phyloP scores from a whole-genome alignment of 2,113 vertebrate genomes.

The Xerus inauris region DNA sequence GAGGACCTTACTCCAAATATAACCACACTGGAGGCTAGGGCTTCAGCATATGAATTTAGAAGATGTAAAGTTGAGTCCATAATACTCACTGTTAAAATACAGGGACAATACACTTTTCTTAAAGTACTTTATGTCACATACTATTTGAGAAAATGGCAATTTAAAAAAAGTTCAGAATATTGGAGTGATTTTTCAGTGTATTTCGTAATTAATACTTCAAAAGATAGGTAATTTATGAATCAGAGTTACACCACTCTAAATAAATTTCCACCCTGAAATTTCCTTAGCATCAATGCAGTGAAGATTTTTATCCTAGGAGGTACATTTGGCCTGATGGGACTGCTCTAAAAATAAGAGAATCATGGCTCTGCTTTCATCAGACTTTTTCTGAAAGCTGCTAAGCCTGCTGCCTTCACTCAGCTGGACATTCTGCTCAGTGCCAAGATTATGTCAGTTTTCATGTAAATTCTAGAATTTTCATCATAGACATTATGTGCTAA shows the following conservation, averaged over 20 bases:
- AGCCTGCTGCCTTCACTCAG: conserved; percentile 56
- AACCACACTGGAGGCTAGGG: not conserved
- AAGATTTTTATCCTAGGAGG: not conserved
- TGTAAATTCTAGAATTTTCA: conserved; percentile 71
- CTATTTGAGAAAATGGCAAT: not conserved
- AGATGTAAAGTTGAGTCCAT: not conserved
- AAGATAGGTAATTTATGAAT: not conserved
- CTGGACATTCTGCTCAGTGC: conserved; percentile 68
- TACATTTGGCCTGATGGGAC: not conserved
- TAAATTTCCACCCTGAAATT: conserved; percentile 5
- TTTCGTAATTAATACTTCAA: conserved; percentile 4
- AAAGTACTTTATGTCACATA: not conserved
- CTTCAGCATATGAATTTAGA: not conserved
- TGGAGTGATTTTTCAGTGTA: not conserved
- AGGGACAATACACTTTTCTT: not conserved
- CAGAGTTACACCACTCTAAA: not conserved
- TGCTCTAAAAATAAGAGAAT: not conserved
- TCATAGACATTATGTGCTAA: conserved; percentile 50
- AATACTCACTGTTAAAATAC: not conserved
- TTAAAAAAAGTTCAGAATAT: not conserved
- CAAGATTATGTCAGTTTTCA: conserved; percentile 76
- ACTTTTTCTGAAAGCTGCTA: not conserved
- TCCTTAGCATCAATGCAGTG: not conserved
- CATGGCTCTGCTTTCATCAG: not conserved
- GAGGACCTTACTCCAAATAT: not conserved